These are phyloP conservation scores for Brachypteracias leptosomus DNA, from an alignment of 2,113 vertebrate genomes.

Conservation along the genomic window DNA sequence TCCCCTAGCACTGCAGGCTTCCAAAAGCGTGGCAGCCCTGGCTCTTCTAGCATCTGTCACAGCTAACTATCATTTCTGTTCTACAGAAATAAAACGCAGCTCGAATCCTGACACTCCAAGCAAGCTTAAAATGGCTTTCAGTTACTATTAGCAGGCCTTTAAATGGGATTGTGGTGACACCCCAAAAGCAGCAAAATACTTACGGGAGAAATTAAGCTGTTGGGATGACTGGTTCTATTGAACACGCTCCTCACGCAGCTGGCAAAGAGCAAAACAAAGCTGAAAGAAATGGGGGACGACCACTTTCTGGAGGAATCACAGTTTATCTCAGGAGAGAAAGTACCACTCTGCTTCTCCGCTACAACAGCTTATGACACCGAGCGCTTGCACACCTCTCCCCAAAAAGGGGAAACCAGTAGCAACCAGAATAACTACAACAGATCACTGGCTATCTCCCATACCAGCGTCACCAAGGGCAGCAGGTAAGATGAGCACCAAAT, in stretches of 20 bases:
- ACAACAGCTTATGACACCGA: neutral
- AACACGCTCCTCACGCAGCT: neutral
- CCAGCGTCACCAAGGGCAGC: neutral
- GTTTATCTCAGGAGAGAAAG: neutral
- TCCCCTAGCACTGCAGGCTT: neutral
- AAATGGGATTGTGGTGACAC: slow-evolving; percentile 28
- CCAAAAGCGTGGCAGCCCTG: neutral
- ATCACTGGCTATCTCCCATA: neutral
- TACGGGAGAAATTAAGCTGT: neutral
- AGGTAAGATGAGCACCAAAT: neutral
- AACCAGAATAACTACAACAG: neutral
- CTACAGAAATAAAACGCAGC: slow-evolving; percentile 10
- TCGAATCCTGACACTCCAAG: neutral
- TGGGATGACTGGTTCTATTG: slow-evolving; percentile 3
- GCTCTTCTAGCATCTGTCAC: neutral
- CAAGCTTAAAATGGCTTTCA: slow-evolving; percentile 34
- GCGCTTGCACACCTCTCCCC: neutral
- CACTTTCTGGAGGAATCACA: neutral
- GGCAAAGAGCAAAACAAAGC: slow-evolving; percentile 21
- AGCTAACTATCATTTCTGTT: slow-evolving; percentile 9
- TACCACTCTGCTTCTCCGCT: neutral
- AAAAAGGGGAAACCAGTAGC: neutral
- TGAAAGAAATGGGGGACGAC: slow-evolving; percentile 7
- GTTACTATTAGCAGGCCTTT: slow-evolving; percentile 1
- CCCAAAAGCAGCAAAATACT: slow-evolving; percentile 2